Evolutionary conservation across 92 coral and sea anemone genomes (phyloP), one percentile per base, ranked within the genome.

Genomic region (Montipora capitata): DNA sequence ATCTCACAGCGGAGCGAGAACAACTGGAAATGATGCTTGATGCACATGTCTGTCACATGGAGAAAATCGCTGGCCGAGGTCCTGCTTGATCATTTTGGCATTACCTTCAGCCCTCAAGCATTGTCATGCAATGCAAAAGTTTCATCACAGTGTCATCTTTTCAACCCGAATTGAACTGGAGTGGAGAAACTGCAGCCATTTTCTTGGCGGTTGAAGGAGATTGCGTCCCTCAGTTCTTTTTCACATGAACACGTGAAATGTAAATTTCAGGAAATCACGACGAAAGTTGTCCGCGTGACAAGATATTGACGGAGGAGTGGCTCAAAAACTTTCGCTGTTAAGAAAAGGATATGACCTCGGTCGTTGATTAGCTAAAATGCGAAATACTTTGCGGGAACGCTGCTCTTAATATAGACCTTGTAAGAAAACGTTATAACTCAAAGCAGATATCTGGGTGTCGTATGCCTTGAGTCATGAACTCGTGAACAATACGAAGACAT

Each of bases 1-100:
- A 92, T 41, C 94, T 97, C 27, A 93, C 87, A 48, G 94, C 95
- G 58, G 99, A 97, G 82, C 88, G 93, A 38, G 93, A 89, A 66
- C 96, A 94, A 65, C 92, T 97, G 10, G 98, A 95, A 77, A 81
- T 86, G 78, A 95, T 97, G 98, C 94, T 97, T 16, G 94, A 92
- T 69, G 94, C 94, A 63, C 99, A 97, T 85, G 94, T 92, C 78
- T 73, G 91, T 71, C 79, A 90, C 15, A 90, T 84, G 78, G 90
- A 93, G 14, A 83, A 77, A 80, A 95, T 88, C 68, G 77, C 86
- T 85, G 92, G 94, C 56, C 95, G 96, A 74, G 95, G 96, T 48
- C 95, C 93, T 64, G 98, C 94, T 62, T 95, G 41, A 86, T 13
- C 61, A 17, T 10, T 27, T 2, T 40, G 48, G 72, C 11, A 48